Conservation (phyloP, 2,113 vertebrate species). For the Lasiurus borealis region DNA sequence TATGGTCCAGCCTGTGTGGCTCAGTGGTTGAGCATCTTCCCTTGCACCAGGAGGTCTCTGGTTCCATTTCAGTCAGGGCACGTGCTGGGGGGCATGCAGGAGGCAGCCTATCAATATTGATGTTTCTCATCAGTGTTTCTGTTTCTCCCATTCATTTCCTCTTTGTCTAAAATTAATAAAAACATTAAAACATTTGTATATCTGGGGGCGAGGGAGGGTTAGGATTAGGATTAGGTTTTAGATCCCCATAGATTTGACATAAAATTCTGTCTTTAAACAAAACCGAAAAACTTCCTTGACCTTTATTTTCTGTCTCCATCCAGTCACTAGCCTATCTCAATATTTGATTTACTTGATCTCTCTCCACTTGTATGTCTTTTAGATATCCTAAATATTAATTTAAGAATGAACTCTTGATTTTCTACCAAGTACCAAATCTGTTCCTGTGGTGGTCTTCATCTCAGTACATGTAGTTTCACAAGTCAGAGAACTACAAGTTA, state of each 20-base stretch:
- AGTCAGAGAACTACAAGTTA: not conserved
- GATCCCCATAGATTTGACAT: not conserved
- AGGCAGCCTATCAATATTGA: too few relatives aligned
- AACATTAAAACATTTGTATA: too few relatives aligned
- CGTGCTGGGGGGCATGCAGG: too few relatives aligned
- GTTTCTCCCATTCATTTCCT: too few relatives aligned
- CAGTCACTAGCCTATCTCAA: not conserved
- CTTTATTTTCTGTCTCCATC: not conserved
- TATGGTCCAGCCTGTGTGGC: not conserved
- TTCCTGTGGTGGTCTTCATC: not conserved
- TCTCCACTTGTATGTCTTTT: conserved; percentile 5
- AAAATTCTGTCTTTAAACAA: not conserved
- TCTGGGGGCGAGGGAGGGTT: too few relatives aligned
- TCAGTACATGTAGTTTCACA: not conserved
- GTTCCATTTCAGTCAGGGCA: too few relatives aligned
- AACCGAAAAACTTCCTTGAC: not conserved
- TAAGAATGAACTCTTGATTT: conserved; percentile 7
- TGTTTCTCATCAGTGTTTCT: too few relatives aligned
- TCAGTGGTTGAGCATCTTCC: too few relatives aligned
- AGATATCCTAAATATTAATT: not conserved
- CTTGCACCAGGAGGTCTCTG: too few relatives aligned
- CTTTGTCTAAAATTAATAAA: too few relatives aligned
- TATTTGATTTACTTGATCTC: not conserved
- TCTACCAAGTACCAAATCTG: not conserved
- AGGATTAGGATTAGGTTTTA: not conserved